Percentiles rank a stretch among this genome's conserved stretches.
Evolutionary conservation across 1,140 invertebrate genomes (phyloP).

Genomic region (Eumaeus atala): DNA sequence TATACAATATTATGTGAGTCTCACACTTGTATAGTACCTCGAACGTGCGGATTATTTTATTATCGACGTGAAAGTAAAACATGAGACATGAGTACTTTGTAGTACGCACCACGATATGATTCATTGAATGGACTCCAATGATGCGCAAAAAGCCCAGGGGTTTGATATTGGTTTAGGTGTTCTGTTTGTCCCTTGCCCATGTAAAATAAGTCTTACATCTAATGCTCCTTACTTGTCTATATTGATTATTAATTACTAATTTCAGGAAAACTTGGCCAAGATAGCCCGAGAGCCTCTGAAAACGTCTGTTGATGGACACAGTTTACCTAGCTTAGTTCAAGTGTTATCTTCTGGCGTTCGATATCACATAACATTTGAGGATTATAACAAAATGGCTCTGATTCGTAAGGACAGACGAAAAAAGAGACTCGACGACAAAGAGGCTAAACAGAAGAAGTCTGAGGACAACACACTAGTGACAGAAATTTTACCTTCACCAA

Average conservation of each 20-base stretch:
- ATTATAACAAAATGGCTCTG: conserved; percentile 82
- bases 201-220: not conserved
- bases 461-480: conserved; percentile 47
- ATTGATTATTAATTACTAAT: conserved; percentile 18
- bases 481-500: conserved; percentile 44
- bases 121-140: too few relatives aligned
- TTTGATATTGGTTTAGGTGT: too few relatives aligned
- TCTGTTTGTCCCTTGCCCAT: not conserved
- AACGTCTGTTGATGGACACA: conserved; percentile 74
- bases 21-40: too few relatives aligned
- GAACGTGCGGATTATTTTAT: too few relatives aligned
- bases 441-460: conserved; percentile 39
- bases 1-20: too few relatives aligned
- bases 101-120: too few relatives aligned
- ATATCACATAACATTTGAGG: conserved; percentile 80
- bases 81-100: too few relatives aligned
- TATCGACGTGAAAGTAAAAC: too few relatives aligned
- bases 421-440: conserved; percentile 73
- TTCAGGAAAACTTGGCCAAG: conserved; percentile 58
- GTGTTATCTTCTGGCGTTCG: conserved; percentile 79
- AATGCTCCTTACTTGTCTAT: conserved; percentile 21
- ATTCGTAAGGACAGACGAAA: conserved; percentile 78
- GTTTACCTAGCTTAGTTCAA: conserved; percentile 74
- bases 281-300: conserved; percentile 70
- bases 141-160: too few relatives aligned